These are phyloP conservation scores for Salmo trutta DNA, from an alignment of 2,797 vertebrate species.

Conservation along the genomic window DNA sequence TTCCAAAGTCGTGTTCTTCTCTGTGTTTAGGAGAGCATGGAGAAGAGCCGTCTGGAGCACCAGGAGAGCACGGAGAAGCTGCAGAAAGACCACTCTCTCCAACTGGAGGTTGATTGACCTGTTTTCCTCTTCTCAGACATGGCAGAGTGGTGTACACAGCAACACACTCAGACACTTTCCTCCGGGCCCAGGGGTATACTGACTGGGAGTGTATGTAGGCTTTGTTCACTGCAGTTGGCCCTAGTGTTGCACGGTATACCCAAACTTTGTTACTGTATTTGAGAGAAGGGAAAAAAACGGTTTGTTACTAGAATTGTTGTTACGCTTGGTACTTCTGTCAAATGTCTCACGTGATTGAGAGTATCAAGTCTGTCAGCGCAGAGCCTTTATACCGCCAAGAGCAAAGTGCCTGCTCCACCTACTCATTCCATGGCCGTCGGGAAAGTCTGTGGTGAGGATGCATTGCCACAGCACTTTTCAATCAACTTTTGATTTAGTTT, in stretches of 20 bases:
- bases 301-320: too few species aligned
- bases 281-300: too few species aligned
- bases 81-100: conserved; percentile 65
- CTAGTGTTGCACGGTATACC: not conserved
- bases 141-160: not conserved
- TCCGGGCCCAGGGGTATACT: not conserved
- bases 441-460: too few species aligned
- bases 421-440: too few species aligned
- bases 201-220: not conserved
- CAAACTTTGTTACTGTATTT: too few species aligned
- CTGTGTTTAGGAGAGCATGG: conserved; percentile 77
- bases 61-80: conserved; percentile 67
- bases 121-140: not conserved
- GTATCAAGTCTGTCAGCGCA: too few species aligned
- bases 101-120: conserved; percentile 74
- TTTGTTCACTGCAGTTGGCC: not conserved
- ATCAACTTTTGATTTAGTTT: too few species aligned
- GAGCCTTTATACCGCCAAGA: too few species aligned
- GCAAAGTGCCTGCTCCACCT: too few species aligned
- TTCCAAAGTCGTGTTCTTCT: conserved; percentile 3
- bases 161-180: not conserved
- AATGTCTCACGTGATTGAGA: too few species aligned
- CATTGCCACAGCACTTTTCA: too few species aligned
- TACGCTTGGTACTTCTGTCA: too few species aligned
- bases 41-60: conserved; percentile 79